Evolutionary conservation across 2,888 invertebrate species (phyloP).

Genomic region (Thyatira batis): DNA sequence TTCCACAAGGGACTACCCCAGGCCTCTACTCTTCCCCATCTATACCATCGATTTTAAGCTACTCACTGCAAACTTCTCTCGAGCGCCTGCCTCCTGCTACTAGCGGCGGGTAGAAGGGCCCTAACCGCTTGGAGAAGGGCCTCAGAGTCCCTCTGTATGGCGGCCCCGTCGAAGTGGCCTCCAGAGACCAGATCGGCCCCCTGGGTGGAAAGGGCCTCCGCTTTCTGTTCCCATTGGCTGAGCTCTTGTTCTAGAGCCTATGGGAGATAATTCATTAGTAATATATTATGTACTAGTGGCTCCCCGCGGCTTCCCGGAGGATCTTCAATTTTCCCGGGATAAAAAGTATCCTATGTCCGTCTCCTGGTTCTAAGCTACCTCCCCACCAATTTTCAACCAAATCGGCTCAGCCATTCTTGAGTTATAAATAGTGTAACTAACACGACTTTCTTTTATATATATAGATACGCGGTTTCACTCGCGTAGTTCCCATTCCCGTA

Average conservation of each 20-base stretch:
- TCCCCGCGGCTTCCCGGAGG: too few species aligned
- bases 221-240: conserved; percentile 90
- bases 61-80: conserved; percentile 80
- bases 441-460: too few species aligned
- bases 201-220: conserved; percentile 88
- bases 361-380: too few species aligned
- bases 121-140: conserved; percentile 87
- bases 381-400: too few species aligned
- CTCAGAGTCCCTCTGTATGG: conserved; percentile 90
- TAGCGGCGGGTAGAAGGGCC: conserved; percentile 87
- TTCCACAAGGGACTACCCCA: background rate
- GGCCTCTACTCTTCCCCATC: background rate
- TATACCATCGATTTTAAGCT: background rate
- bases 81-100: conserved; percentile 86
- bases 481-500: too few species aligned
- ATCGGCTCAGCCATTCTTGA: too few species aligned
- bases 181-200: conserved; percentile 96
- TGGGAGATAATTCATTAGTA: conserved; percentile 2
- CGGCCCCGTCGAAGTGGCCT: conserved; percentile 96
- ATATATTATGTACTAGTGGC: too few species aligned
- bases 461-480: too few species aligned
- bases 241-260: conserved; percentile 92
- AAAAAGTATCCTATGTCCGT: too few species aligned
- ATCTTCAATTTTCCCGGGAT: too few species aligned
- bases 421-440: too few species aligned